Conservation (phyloP, 2,797 vertebrate genomes). For the Hydrolagus colliei region DNA sequence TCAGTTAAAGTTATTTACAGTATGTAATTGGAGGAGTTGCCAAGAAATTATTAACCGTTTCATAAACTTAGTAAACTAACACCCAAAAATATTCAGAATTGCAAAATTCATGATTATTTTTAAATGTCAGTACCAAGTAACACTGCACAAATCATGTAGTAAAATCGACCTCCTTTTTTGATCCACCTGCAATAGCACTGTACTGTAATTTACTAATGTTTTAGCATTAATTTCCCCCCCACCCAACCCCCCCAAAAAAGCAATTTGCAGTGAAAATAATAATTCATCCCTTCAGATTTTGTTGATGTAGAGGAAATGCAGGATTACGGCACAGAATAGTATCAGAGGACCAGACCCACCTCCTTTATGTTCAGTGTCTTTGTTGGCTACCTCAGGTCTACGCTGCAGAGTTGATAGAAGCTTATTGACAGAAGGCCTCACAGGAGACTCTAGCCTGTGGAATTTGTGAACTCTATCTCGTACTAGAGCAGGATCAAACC, state of each 20-base stretch:
- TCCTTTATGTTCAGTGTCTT: slow-evolving; percentile 58
- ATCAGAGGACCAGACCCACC: slow-evolving; percentile 70
- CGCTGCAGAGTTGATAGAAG: slow-evolving; percentile 51
- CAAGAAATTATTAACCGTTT: slow-evolving; percentile 13
- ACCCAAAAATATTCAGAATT: neutral
- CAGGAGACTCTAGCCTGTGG: slow-evolving; percentile 77
- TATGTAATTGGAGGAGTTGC: neutral
- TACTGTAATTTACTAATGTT: neutral
- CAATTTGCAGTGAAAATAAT: neutral
- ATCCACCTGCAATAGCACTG: neutral
- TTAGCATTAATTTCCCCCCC: neutral
- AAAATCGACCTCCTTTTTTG: neutral
- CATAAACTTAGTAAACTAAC: neutral
- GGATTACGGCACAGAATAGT: slow-evolving; percentile 36
- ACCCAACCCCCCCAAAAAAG: neutral
- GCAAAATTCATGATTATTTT: neutral
- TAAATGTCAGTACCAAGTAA: neutral
- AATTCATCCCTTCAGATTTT: slow-evolving; percentile 62
- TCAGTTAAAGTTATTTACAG: neutral
- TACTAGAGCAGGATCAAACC: slow-evolving; percentile 67
- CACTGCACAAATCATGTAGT: neutral
- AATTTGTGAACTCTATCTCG: slow-evolving; percentile 93
- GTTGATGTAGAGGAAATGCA: slow-evolving; percentile 47
- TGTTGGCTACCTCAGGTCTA: slow-evolving; percentile 50
- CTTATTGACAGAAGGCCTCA: slow-evolving; percentile 66